Evolutionary conservation across 2,797 vertebrate species (phyloP), one percentile per base, ranked within the genome.

Genomic region (Sardinella longiceps): DNA sequence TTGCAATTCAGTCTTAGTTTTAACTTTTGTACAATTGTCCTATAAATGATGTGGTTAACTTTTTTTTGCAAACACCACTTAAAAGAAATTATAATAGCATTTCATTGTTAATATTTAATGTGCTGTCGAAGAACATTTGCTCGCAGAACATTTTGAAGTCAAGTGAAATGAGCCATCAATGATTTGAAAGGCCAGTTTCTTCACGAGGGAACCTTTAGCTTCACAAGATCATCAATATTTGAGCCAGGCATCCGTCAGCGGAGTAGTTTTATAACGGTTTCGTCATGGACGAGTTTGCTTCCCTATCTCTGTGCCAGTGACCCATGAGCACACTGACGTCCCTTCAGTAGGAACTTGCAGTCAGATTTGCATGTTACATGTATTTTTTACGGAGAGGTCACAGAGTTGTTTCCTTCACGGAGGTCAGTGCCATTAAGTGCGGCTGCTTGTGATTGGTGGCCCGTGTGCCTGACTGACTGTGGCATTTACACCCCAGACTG

Each of bases 241-340:
- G 33, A 77, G 37, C 5, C 18, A 7, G 37, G 18, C 28, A 43
- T 70, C 30, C 5, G 18, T 37, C 66, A 70, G 15, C 15, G 30
- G 20, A 77, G 70, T 20, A 77, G 33, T 60, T 60, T 60, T 25
- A 60, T 60, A 60, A 60, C 23, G 33, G 70, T 77, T 77, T 77
- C 37, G 37, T 77, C 70, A 77, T 43, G 37, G 70, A 23, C 1
- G 18, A 43, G 37, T 43, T 43, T 23, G 70, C 37, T 33, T 77
- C 20, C 70, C 6, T 77, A 58, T 84, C 83, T 60, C 74, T 85
- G 28, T 80, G 80, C 51, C 84, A 82, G 84, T 12, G 70, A 82
- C 63, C 84, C 84, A 77, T 77, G 70, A 39, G 6, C 37, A 20
- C 37, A 39, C 70, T 43, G 37, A 43, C 37, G 70, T 77, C 70